Evolutionary conservation across 2,888 invertebrate species (phyloP).

Genomic region (Congeria kusceri): DNA sequence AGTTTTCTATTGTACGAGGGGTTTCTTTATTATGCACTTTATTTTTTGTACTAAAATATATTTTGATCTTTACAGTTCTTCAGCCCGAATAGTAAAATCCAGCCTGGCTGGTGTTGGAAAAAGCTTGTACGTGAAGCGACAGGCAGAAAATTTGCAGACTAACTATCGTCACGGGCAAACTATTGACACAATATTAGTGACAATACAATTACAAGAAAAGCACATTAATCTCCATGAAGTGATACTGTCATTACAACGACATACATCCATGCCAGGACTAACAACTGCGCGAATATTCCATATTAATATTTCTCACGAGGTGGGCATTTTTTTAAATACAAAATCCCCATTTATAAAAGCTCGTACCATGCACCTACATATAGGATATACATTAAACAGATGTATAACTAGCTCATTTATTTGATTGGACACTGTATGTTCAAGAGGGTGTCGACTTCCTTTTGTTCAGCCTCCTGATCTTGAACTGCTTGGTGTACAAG

Average conservation of each 20-base stretch:
- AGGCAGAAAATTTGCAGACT: slow-evolving; percentile 55
- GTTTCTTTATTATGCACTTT: too few species aligned
- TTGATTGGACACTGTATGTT: slow-evolving; percentile 60
- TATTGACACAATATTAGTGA: slow-evolving; percentile 29
- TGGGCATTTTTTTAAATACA: too few species aligned
- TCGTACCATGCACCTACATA: too few species aligned
- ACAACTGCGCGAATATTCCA: slow-evolving; percentile 71
- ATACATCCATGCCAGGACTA: slow-evolving; percentile 54
- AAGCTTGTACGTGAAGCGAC: slow-evolving; percentile 68
- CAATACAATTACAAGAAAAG: slow-evolving; percentile 69
- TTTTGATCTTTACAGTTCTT: slow-evolving; percentile 58
- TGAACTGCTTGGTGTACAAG: slow-evolving; percentile 74
- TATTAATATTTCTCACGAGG: slow-evolving; percentile 76
- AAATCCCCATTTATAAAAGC: too few species aligned
- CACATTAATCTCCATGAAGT: slow-evolving; percentile 57
- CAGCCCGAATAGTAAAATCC: slow-evolving; percentile 75
- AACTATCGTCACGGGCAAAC: not conserved
- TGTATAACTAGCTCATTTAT: too few species aligned
- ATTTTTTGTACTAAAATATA: too few species aligned
- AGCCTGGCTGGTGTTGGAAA: slow-evolving; percentile 78
- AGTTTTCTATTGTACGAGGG: too few species aligned
- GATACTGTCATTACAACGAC: slow-evolving; percentile 53
- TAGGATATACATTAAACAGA: too few species aligned
- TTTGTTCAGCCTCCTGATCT: slow-evolving; percentile 76
- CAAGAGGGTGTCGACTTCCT: slow-evolving; percentile 76